A percentile compares a stretch with the other conserved stretches of the same genome.
Evolutionary conservation across 2,888 invertebrate genomes (phyloP).

Genomic region (Microctonus aethiopoides): DNA sequence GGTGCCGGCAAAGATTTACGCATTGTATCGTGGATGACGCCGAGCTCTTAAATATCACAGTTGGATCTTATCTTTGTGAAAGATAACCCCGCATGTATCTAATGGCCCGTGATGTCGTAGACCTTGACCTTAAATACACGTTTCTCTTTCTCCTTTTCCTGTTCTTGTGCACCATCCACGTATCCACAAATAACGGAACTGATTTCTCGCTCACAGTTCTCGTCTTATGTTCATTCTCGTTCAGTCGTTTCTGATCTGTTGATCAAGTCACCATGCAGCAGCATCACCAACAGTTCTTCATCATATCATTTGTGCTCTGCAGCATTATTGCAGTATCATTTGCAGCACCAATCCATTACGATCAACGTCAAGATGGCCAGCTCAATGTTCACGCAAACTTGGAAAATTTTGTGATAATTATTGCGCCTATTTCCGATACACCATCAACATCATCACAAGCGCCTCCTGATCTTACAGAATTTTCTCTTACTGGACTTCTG

Average conservation of each 20-base stretch:
- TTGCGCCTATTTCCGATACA: constrained; percentile 69
- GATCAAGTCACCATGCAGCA: constrained; percentile 33
- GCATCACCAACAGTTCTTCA: neutral
- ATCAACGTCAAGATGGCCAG: constrained; percentile 84
- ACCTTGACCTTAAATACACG: constrained; percentile 12
- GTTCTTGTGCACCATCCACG: neutral
- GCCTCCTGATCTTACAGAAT: constrained; percentile 3
- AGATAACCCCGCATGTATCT: neutral
- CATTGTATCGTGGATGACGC: neutral
- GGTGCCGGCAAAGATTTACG: constrained; percentile 6
- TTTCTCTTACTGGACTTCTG: constrained; percentile 10
- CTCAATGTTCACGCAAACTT: constrained; percentile 79
- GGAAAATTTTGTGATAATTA: constrained; percentile 78
- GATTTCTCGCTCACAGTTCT: constrained; percentile 1
- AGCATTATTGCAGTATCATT: constrained; percentile 45
- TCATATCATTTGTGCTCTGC: constrained; percentile 13
- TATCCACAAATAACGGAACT: constrained; percentile 13
- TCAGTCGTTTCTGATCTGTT: constrained; percentile 17
- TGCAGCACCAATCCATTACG: constrained; percentile 68
- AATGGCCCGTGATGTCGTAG: neutral
- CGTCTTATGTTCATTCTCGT: constrained; percentile 5
- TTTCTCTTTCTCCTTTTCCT: constrained; percentile 1
- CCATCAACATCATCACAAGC: neutral
- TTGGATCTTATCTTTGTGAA: neutral
- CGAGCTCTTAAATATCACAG: neutral